Conservation (phyloP, 2,797 vertebrate genomes). For the Protosalanx chinensis region DNA sequence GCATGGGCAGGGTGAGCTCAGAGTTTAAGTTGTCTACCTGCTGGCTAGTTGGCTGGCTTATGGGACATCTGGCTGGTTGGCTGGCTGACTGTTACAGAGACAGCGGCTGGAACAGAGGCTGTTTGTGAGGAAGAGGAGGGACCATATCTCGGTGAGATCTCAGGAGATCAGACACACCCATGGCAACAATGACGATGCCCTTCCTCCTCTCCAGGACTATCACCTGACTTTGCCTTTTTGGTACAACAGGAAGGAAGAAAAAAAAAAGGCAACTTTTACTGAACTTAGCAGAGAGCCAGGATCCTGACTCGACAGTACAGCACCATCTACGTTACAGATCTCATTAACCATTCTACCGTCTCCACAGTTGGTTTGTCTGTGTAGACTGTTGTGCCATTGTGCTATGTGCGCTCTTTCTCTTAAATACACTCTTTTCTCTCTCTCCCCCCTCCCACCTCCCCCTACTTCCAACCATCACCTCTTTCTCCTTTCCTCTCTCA, state of each 20-base stretch:
- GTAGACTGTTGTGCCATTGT: slow-evolving; percentile 69
- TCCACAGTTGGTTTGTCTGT: slow-evolving; percentile 67
- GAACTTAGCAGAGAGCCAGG: slow-evolving; percentile 51
- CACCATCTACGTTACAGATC: slow-evolving; percentile 62
- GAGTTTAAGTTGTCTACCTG: slow-evolving; percentile 8
- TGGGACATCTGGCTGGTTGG: neutral
- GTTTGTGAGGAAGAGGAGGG: slow-evolving; percentile 4
- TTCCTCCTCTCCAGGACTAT: slow-evolving; percentile 38
- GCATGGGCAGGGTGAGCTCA: slow-evolving; percentile 20
- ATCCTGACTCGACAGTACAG: slow-evolving; percentile 48
- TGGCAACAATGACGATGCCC: slow-evolving; percentile 11
- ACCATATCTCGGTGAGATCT: slow-evolving; percentile 26
- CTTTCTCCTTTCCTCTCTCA: slow-evolving; percentile 26
- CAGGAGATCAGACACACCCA: slow-evolving; percentile 23
- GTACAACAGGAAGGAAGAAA: slow-evolving; percentile 25
- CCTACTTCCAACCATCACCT: slow-evolving; percentile 13
- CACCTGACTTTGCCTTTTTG: slow-evolving; percentile 54
- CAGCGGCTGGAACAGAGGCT: slow-evolving; percentile 23
- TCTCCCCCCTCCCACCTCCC: slow-evolving; percentile 15
- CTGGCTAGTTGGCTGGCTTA: slow-evolving; percentile 8
- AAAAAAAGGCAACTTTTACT: slow-evolving; percentile 56
- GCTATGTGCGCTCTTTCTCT: slow-evolving; percentile 59
- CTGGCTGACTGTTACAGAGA: slow-evolving; percentile 14
- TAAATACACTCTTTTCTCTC: slow-evolving; percentile 31
- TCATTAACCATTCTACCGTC: slow-evolving; percentile 59